These are phyloP conservation scores for Pseudomyrmex dendroicus DNA, from an alignment of 1,140 invertebrate species.

Conservation along the genomic window DNA sequence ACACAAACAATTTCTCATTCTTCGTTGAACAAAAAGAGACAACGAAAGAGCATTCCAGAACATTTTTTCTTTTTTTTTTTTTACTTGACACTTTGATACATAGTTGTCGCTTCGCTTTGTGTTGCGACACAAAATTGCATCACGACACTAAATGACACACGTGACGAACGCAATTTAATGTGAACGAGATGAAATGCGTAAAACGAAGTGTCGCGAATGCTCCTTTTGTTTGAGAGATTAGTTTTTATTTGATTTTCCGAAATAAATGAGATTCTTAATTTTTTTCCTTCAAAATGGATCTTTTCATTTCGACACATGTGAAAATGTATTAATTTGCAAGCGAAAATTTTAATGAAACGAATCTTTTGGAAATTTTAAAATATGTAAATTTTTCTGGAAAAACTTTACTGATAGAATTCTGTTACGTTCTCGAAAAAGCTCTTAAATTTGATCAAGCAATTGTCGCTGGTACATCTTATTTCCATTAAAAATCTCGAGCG, in stretches of 20 bases:
- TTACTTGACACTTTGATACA: not conserved
- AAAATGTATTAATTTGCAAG: too few relatives aligned
- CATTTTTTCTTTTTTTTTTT: not conserved
- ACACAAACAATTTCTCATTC: not conserved
- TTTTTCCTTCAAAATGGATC: too few relatives aligned
- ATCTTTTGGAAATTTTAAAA: too few relatives aligned
- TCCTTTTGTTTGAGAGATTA: not conserved
- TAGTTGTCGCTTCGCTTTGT: not conserved
- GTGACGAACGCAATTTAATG: not conserved
- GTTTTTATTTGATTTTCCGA: not conserved
- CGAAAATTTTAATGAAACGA: too few relatives aligned
- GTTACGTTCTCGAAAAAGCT: not conserved
- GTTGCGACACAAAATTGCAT: not conserved
- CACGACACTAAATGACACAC: not conserved
- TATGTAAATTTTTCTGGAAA: too few relatives aligned
- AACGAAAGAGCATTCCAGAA: not conserved
- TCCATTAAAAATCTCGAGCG: not conserved
- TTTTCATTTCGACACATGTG: too few relatives aligned
- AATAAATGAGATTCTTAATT: not conserved
- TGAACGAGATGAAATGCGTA: constrained; percentile 9
- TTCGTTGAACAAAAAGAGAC: too few relatives aligned
- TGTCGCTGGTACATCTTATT: not conserved
- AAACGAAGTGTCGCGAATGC: not conserved
- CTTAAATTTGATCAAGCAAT: not conserved
- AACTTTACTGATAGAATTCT: too few relatives aligned